Percentiles rank a stretch among this genome's conserved stretches.
Evolutionary conservation across 2,888 invertebrate species (phyloP).

Genomic region (Hemicrepidius hirtus): DNA sequence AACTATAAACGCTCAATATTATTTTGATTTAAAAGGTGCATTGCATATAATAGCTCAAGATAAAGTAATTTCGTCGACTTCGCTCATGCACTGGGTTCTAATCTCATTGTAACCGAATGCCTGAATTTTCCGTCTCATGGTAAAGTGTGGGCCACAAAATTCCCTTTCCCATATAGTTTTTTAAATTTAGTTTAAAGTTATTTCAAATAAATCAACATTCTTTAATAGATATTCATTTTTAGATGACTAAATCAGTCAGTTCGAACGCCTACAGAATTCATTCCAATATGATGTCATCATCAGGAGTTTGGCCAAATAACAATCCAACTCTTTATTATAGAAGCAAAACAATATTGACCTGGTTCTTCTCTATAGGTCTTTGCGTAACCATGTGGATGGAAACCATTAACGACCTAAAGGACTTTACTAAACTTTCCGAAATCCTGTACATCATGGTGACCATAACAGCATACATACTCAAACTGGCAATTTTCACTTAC

Average conservation of each 20-base stretch:
- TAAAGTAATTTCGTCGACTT: too few relatives aligned
- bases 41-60: too few relatives aligned
- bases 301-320: conserved; percentile 44
- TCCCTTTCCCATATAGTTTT: too few relatives aligned
- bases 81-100: too few relatives aligned
- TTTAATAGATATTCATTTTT: not conserved
- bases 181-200: too few relatives aligned
- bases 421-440: conserved; percentile 46
- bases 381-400: conserved; percentile 37
- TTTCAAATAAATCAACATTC: too few relatives aligned
- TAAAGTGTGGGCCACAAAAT: too few relatives aligned
- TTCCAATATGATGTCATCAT: conserved; percentile 22
- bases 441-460: conserved; percentile 49
- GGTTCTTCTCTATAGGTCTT: conserved; percentile 22
- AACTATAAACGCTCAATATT: too few relatives aligned
- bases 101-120: too few relatives aligned
- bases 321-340: conserved; percentile 21
- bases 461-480: conserved; percentile 37
- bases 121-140: too few relatives aligned
- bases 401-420: conserved; percentile 27
- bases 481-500: conserved; percentile 30
- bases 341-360: conserved; percentile 14
- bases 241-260: conserved; percentile 29
- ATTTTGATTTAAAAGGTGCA: too few relatives aligned
- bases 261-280: conserved; percentile 33